phyloP scores from a whole-genome alignment of 2,888 invertebrate species.

The Scelioninae gen. 2 region DNA sequence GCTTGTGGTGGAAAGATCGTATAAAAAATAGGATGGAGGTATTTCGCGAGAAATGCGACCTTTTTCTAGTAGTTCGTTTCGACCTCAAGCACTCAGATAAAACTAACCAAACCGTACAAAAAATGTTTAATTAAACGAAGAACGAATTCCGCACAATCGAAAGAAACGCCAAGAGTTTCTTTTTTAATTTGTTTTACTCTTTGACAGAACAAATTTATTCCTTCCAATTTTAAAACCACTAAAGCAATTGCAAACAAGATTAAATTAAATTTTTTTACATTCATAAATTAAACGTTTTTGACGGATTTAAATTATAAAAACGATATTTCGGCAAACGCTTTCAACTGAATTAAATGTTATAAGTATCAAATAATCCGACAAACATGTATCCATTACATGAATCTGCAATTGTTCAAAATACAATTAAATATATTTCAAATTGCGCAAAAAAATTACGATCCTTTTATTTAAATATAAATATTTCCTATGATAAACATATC shows the following conservation, averaged over 20 bases:
- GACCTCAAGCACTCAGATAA: conserved; percentile 52
- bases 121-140: conserved; percentile 53
- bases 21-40: conserved; percentile 24
- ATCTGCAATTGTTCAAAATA: no score
- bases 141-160: conserved; percentile 29
- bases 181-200: conserved; percentile 34
- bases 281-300: not conserved
- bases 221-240: conserved; percentile 35
- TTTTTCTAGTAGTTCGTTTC: conserved; percentile 42
- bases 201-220: conserved; percentile 38
- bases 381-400: no score
- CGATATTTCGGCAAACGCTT: no score
- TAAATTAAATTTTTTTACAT: conserved; percentile 12
- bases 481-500: no score
- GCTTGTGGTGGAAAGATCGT: conserved; percentile 28
- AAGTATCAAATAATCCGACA: no score
- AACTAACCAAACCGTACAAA: conserved; percentile 44
- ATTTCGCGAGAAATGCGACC: conserved; percentile 51
- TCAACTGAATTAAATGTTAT: no score
- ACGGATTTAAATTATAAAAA: no score
- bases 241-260: conserved; percentile 7
- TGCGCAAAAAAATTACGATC: no score
- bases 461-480: no score
- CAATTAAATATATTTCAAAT: no score
- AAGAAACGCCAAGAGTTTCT: conserved; percentile 28